Conservation (phyloP, 2,113 vertebrate species). For the Herpetotheres cachinnans region DNA sequence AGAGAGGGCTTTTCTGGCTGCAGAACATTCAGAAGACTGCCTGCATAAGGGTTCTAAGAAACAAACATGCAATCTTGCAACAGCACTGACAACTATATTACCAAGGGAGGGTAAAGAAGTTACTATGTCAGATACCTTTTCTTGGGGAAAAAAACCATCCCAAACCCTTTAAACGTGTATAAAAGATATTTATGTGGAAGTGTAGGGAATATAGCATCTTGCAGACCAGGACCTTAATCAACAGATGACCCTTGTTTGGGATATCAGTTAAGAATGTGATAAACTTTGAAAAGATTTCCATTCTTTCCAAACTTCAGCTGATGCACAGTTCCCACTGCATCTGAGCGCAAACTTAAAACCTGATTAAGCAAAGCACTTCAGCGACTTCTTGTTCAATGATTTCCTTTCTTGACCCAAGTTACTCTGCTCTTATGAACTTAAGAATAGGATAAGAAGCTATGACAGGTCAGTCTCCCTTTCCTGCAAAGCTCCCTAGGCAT, state of each 20-base stretch:
- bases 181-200: not conserved
- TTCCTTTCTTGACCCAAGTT: not conserved
- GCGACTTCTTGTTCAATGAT: not conserved
- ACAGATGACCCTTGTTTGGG: not conserved
- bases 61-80: not conserved
- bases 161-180: not conserved
- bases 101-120: not conserved
- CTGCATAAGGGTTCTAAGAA: not conserved
- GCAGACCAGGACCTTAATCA: not conserved
- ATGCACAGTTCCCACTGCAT: not conserved
- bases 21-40: not conserved
- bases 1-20: not conserved
- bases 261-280: not conserved
- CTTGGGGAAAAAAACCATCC: accelerated
- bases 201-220: not conserved
- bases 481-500: not conserved
- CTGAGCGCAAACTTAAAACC: not conserved
- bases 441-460: not conserved
- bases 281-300: not conserved
- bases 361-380: not conserved
- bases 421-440: not conserved
- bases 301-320: not conserved
- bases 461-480: not conserved
- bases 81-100: not conserved
- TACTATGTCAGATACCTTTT: not conserved